These are phyloP conservation scores for Glaucidium brasilianum DNA, from an alignment of 2,113 vertebrate genomes.

Conservation along the genomic window DNA sequence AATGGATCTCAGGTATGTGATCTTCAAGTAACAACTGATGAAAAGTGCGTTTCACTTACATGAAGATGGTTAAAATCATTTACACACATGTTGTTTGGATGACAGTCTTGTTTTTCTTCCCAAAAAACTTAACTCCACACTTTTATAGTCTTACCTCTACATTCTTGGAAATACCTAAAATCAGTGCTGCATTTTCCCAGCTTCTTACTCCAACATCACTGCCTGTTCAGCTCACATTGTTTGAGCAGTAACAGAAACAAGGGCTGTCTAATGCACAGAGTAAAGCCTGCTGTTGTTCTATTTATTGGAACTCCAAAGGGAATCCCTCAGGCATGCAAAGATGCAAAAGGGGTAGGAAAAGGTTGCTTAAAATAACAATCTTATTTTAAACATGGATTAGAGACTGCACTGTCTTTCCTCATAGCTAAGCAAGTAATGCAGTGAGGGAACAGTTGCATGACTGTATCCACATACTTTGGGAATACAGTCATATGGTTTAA, in stretches of 20 bases:
- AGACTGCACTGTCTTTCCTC: neutral
- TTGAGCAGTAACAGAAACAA: neutral
- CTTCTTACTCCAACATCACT: neutral
- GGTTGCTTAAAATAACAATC: constrained; percentile 29
- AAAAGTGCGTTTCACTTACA: neutral
- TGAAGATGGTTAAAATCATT: neutral
- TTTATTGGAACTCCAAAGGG: constrained; percentile 40
- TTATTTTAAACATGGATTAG: constrained; percentile 38
- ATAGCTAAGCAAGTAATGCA: neutral
- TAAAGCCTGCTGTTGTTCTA: neutral
- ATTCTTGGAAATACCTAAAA: neutral
- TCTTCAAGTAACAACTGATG: neutral
- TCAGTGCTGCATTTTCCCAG: neutral
- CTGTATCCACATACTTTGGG: neutral
- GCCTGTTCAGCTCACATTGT: neutral
- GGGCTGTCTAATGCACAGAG: neutral
- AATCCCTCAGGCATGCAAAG: constrained; percentile 54
- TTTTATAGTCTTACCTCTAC: neutral
- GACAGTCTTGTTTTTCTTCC: neutral
- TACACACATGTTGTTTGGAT: neutral
- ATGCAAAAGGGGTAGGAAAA: neutral
- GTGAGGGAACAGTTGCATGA: neutral
- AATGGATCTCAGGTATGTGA: neutral
- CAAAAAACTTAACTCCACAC: neutral
- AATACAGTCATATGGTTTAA: neutral